Conservation (phyloP, 2,888 invertebrate genomes). For the Tribolium freemani region DNA sequence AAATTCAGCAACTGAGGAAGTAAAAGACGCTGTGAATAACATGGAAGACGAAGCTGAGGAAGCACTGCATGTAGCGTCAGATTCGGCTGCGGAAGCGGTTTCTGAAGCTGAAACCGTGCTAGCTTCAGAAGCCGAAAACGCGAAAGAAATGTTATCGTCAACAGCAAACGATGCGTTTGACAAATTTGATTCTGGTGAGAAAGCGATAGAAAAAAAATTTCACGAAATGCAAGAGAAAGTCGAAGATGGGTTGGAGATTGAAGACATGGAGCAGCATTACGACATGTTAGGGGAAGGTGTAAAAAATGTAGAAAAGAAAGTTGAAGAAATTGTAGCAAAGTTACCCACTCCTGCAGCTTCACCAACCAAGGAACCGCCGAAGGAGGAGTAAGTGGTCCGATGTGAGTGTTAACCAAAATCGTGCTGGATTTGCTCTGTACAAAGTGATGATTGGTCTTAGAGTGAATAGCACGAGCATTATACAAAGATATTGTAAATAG, state of each 20-base stretch:
- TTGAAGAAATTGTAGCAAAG: slow-evolving; percentile 56
- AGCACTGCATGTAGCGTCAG: slow-evolving; percentile 53
- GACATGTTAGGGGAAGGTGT: slow-evolving; percentile 58
- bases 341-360: slow-evolving; percentile 48
- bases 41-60: slow-evolving; percentile 57
- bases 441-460: background rate
- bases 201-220: slow-evolving; percentile 45
- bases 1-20: slow-evolving; percentile 54
- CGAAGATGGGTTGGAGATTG: slow-evolving; percentile 55
- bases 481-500: slow-evolving; percentile 15
- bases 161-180: slow-evolving; percentile 33
- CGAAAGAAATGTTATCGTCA: slow-evolving; percentile 47
- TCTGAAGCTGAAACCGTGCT: slow-evolving; percentile 64
- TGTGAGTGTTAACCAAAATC: slow-evolving; percentile 60
- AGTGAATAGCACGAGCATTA: slow-evolving; percentile 3
- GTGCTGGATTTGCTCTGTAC: slow-evolving; percentile 18
- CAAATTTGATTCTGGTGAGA: slow-evolving; percentile 31
- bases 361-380: slow-evolving; percentile 56
- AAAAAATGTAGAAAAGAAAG: slow-evolving; percentile 51
- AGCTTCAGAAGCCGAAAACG: slow-evolving; percentile 59
- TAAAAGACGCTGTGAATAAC: slow-evolving; percentile 51
- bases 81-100: slow-evolving; percentile 59
- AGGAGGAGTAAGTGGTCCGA: slow-evolving; percentile 65
- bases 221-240: slow-evolving; percentile 51
- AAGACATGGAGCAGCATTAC: slow-evolving; percentile 57